Evolutionary conservation across 2,797 vertebrate species (phyloP), one percentile per base, ranked within the genome.

Genomic region (Fringilla coelebs): DNA sequence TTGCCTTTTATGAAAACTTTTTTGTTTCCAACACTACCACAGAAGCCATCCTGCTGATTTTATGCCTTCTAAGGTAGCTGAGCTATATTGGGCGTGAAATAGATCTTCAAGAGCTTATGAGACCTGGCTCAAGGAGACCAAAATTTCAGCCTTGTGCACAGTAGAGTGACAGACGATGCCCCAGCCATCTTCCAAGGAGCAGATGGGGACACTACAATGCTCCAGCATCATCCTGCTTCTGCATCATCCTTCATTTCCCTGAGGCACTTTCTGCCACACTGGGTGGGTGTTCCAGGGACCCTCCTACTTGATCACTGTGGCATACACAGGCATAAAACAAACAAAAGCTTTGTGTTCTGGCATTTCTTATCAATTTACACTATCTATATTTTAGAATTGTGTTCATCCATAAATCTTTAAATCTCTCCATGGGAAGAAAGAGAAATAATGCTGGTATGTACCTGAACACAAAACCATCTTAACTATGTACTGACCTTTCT

Each of bases 391-490:
- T 36, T 67, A 51, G 18, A 51, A 60, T 43, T 52, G 16, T 45
- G 28, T 17, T 45, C 4, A 75, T 51, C 38, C 22, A 38, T 51
- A 38, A 24, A 49, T 45, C 36, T 34, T 71, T 36, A 70, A 31
- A 62, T 54, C 7, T 31, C 36, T 34, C 34, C 9, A 48, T 1
- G 0, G 24, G 3, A 67, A 26, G 5, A 54, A 36, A 82, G 6
- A 61, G 9, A 61, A 76, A 19, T 29, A 73, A 66, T 1, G 2
- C 28, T 13, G 28, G 14, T 32, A 13, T 3, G 5, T n/a, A n/a
- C 28, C 36, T 6, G 1, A 83, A 73, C 21, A 49, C 6, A 88
- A 77, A 88, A 17, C 2, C 22, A 54, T 0, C 0, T 68, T 81
- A 17, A 5, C 21, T 36, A 22, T 1, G 7, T 29, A 51, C 40